Base-by-base conservation (phyloP, 2,797 vertebrate genomes). In the Squalus acanthias region DNA sequence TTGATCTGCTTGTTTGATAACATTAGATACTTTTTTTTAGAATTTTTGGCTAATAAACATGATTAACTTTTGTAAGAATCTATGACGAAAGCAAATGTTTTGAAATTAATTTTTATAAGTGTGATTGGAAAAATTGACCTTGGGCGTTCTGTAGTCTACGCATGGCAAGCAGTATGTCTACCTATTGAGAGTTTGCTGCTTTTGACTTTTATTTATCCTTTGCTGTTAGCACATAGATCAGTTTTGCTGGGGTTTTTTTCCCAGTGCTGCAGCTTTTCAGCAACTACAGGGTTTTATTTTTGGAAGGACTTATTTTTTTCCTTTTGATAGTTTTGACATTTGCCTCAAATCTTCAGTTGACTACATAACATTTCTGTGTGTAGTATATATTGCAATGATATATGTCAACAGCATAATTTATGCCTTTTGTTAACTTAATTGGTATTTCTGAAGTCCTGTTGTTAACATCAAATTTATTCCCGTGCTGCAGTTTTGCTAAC, bases 1-100 rank as follows among this genome's bases (percentile, higher is more conserved):
- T 67, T 39, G 96, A 96, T 67, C 26, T 0, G n/a, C 53, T 96
- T 96, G 93, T 96, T 79, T 97, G 46, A 96, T 74, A 57, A 15
- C 33, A 57, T 29, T 65, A 94, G 60, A 33, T 88, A 96, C 63
- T 69, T 46, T 46, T 20, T n/a, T 15, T 63, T 63, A 95, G 69
- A 70, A 95, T 29, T 39, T 92, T 63, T 69, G 65, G 65, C 22
- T 24, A 69, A 93, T 93, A 93, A 93, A 93, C 91, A 39, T 67
- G 60, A 82, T 85, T 50, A 85, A 93, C 39, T 67, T 93, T 93
- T 93, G 88, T 91, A 93, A 67, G 22, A 67, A 46, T 46, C 33
- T 93, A 24, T 69, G 39, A 93, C 46, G n/a, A 46, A 93, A 93
- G 20, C 63, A 93, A 39, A 46, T 46, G 65, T 69, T 69, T 93